Evolutionary conservation across 2,797 vertebrate genomes (phyloP), one percentile per base, ranked within the genome.

Genomic region (Luscinia megarhynchos): DNA sequence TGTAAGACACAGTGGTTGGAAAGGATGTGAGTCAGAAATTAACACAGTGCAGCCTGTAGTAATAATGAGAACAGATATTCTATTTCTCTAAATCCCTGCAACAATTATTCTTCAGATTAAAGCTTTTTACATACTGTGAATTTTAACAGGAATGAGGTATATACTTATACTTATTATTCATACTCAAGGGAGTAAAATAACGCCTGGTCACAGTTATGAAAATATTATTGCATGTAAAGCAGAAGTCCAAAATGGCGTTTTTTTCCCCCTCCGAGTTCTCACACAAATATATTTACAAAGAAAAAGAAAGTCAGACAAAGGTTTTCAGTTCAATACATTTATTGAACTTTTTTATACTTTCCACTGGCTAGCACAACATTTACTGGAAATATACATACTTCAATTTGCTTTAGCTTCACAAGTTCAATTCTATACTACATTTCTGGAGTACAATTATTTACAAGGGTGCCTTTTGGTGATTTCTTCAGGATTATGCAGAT

Each of bases 401-500:
- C 55, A 86, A 62, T 74, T 92, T 78, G 34, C 73, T 94, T 90
- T 87, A 5, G 8, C 80, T 85, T 94, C 76, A 70, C 68, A 54
- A 84, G 59, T 53, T 76, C 15, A 24, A 21, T 34, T 64, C 15
- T 40, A 21, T 30, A 63, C n/a, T 43, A 18, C 16, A 50, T 83
- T 87, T 92, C 74, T 89, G 26, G 46, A 59, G 86, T 48, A 76
- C 14, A 91, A 12, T 84, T 92, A 96, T 88, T 78, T 48, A 48
- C 12, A 83, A 85, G 53, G 64, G 40, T 54, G 21, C 13, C 62
- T 76, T 92, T 48, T 9, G 20, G 58, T 59, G 54, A 59, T 84
- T 94, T 95, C 82, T 87, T 75, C 83, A 93, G 83, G 53, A 54
- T 51, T 95, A 78, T 77, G 95, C 26, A 84, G 89, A 84, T 12